Conservation (phyloP, 92 coral and sea anemone species). For the Hydrozoanthus gracilis region DNA sequence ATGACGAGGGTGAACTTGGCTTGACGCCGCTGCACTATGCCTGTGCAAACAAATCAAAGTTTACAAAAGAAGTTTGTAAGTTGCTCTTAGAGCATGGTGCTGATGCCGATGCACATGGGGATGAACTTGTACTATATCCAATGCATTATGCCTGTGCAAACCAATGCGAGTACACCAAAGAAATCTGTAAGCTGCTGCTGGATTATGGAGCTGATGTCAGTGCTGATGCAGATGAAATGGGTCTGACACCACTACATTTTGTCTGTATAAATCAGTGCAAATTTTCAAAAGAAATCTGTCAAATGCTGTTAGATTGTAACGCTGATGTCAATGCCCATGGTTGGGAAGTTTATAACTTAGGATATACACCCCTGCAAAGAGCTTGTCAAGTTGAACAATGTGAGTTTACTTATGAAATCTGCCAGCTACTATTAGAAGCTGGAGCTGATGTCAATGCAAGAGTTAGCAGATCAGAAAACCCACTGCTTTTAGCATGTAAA, state of each 20-base stretch:
- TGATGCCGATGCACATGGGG: not conserved
- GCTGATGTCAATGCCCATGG: not conserved
- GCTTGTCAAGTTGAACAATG: not conserved
- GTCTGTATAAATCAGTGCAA: not conserved
- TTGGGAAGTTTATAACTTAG: not conserved
- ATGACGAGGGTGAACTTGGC: not conserved
- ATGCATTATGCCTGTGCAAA: not conserved
- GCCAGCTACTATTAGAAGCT: not conserved
- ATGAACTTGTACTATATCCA: not conserved
- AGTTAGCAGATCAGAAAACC: not conserved
- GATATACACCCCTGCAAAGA: not conserved
- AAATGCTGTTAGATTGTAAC: not conserved
- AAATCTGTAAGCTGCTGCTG: not conserved
- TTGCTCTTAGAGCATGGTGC: not conserved
- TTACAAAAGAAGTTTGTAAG: not conserved
- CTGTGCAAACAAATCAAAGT: not conserved
- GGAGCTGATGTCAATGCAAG: not conserved
- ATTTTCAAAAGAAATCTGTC: not conserved
- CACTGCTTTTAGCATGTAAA: too few species aligned
- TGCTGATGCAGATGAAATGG: not conserved
- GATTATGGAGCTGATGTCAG: conserved; percentile 5
- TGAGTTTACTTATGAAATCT: not conserved
- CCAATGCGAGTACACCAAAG: not conserved
- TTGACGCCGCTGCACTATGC: not conserved
- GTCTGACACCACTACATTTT: not conserved